phyloP scores from a whole-genome alignment of 2,113 vertebrate species.

The Typhlomys cinereus region DNA sequence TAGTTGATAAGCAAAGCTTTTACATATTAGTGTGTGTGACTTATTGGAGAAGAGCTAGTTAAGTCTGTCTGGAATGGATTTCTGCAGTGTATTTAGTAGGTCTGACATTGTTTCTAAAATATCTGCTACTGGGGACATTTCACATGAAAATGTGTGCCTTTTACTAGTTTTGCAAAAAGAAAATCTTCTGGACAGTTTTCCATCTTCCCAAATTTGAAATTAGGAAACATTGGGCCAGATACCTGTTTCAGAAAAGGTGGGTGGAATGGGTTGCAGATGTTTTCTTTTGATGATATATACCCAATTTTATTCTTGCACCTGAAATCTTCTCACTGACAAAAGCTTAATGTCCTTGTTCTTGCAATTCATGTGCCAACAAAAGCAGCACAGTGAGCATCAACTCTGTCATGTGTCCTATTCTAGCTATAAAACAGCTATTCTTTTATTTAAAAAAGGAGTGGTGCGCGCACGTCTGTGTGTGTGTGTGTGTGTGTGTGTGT shows the following conservation, averaged over 20 bases:
- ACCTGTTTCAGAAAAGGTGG: neutral
- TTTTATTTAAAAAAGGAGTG: neutral
- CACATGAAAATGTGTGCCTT: neutral
- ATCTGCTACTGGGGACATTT: neutral
- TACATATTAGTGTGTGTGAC: neutral
- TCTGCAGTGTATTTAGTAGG: neutral
- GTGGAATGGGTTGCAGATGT: too few species aligned
- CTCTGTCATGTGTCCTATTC: neutral
- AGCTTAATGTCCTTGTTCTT: neutral
- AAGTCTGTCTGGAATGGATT: neutral
- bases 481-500: too few species aligned
- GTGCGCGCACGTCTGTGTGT: too few species aligned
- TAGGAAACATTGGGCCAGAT: neutral
- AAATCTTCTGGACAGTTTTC: neutral
- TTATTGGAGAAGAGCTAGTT: neutral
- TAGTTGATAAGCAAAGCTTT: neutral
- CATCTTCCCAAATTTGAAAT: conserved; percentile 48
- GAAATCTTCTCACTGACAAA: neutral
- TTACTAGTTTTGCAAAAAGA: neutral
- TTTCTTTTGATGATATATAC: neutral
- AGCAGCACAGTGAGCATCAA: neutral
- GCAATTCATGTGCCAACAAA: neutral
- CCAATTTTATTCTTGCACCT: neutral
- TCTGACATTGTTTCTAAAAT: neutral
- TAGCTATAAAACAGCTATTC: neutral